These are phyloP conservation scores for Pseudopodoces humilis DNA, from an alignment of 2,113 vertebrate species.

Conservation along the genomic window DNA sequence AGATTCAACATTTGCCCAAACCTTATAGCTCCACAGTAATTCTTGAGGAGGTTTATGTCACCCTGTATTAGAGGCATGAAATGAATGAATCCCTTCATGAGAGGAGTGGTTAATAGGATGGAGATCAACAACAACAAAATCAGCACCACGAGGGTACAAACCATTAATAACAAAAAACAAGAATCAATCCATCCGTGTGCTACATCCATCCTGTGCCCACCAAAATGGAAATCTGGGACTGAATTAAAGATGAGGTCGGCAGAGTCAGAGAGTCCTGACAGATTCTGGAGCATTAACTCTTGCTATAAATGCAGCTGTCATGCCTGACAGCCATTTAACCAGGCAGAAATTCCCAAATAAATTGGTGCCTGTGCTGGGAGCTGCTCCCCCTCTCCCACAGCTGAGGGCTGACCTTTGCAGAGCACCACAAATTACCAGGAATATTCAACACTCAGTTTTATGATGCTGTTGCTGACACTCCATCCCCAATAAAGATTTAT, in stretches of 20 bases:
- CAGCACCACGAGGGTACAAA: not conserved
- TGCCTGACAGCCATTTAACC: not conserved
- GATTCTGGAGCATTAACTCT: not conserved
- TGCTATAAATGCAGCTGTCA: slow-evolving; percentile 14
- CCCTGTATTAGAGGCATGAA: not conserved
- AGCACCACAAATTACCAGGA: not conserved
- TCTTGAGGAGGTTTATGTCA: not conserved
- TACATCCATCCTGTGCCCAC: not conserved
- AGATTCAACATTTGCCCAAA: not conserved
- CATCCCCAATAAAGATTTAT: slow-evolving; percentile 11
- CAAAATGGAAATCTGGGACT: not conserved
- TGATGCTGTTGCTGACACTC: not conserved
- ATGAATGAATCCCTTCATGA: not conserved
- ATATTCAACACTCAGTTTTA: slow-evolving; percentile 17
- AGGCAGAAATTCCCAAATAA: slow-evolving; percentile 32
- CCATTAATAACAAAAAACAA: not conserved
- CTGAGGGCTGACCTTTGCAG: slow-evolving; percentile 18
- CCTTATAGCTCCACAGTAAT: not conserved
- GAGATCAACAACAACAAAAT: not conserved
- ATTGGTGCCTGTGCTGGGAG: not conserved
- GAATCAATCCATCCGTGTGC: not conserved
- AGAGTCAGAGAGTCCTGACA: not conserved
- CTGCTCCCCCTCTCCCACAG: not conserved
- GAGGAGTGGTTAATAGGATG: not conserved
- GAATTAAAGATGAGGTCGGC: slow-evolving; percentile 21